Evolutionary conservation across 2,113 vertebrate genomes (phyloP), one percentile per base, ranked within the genome.

Genomic region (Polypterus bichir): DNA sequence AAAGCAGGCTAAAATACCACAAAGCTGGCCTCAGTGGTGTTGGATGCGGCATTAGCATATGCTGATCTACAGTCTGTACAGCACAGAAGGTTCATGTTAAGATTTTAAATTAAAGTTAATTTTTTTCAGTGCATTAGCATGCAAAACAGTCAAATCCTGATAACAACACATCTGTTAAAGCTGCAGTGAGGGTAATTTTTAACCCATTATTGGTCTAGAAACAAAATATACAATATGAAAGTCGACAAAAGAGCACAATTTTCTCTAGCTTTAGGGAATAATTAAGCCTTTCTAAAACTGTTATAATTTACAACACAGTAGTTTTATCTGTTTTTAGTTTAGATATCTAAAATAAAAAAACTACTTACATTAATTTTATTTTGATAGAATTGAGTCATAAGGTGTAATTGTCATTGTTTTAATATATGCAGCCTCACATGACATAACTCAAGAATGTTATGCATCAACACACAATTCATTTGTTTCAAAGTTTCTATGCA

Each of bases 141-240:
- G 56, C 56, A 58, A 58, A 58, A 58, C 56, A 58, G 54, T 56
- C 44, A 27, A 56, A 27, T 45, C 56, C 56, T 58, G 9, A 44
- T 6, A 57, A 57, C 4, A 57, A 7, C 44, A 45, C 27, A 58
- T n/a, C 56, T 58, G 27, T 5, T 6, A 7, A 44, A 4, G 46
- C 44, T 57, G 10, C 56, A 44, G 3, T 5, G 6, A 45, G 56
- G 27, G 46, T 44, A 44, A 4, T 57, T 27, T 27, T 44, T 57
- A 57, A 57, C 27, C 56, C 5, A 4, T 6, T 44, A 44, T 44
- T 57, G 27, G 5, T 55, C 54, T 55, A 55, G 54, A 55, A 55
- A 55, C 5, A 10, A 55, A 6, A 11, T 9, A 55, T 5, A 44
- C 27, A 27, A 44, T 44, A 51, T 51, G 9, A 6, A 51, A 51